Base-by-base conservation (phyloP, 1,140 invertebrate genomes). In the Helicoverpa zea region DNA sequence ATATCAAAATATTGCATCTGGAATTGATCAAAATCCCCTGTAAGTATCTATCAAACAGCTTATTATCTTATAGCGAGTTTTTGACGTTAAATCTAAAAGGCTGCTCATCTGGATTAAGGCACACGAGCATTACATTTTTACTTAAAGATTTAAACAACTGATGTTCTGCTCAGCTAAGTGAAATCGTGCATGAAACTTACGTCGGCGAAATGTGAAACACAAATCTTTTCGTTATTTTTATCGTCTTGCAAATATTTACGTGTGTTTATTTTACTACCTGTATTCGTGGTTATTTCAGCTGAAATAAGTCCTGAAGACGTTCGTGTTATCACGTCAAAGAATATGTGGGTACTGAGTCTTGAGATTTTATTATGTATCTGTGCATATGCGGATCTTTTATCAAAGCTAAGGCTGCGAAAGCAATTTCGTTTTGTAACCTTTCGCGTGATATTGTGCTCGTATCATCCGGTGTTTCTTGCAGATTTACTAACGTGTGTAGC, bases 361-460 rank as follows among this genome's bases (percentile, higher is more conserved):
- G 14, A 56, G 58, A 47, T 75, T 75, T 61, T 75, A 75, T 63
- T 63, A 75, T 75, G 52, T 75, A 75, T 75, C 29, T 73, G 11
- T 43, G 51, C 35, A 49, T 56, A 23, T 51, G 73, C 56, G 73
- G 78, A 68, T 83, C 66, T 83, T 84, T 85, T 76, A 84, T 84
- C 80, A 83, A 83, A 75, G 54, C 61, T 77, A 80, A 84, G 74
- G 43, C 81, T 47, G 61, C 85, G 80, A 81, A 83, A 87, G 83
- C 87, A 87, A 88, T 89, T 88, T 87, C 78, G 76, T 86, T 88
- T 85, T 80, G 84, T 85, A 84, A 86, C 84, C 81, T 80, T 79
- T 85, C 74, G 78, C 81, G 61, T 75, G 16, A 75, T 75, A 75
- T 75, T 75, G 35, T 63, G 58, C 43, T 75, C 61, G 18, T 61